Evolutionary conservation across 2,797 vertebrate species (phyloP).

Genomic region (Oreochromis grahami): DNA sequence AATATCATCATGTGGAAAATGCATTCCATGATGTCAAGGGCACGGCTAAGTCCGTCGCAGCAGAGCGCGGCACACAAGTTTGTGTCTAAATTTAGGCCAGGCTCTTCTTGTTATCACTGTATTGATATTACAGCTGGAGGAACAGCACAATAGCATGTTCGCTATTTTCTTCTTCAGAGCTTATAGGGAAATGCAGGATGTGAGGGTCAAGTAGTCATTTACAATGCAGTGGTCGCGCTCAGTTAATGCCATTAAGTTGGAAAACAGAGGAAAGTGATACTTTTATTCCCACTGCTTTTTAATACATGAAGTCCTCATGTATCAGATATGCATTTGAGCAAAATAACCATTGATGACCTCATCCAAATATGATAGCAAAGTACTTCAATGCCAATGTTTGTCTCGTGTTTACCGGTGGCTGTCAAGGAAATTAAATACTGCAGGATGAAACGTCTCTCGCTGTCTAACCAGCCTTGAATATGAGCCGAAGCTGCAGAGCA

Average conservation of each 20-base stretch:
- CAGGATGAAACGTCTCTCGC: conserved; percentile 5
- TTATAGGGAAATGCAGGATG: background rate
- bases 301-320: background rate
- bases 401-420: conserved; percentile 34
- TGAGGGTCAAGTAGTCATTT: conserved; percentile 5
- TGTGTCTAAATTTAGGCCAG: conserved; percentile 65
- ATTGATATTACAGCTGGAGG: conserved; percentile 43
- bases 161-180: conserved; percentile 11
- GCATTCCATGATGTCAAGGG: conserved; percentile 53
- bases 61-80: conserved; percentile 25
- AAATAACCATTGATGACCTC: background rate
- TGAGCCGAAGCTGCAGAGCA: background rate
- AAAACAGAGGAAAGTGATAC: background rate
- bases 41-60: conserved; percentile 41
- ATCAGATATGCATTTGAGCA: background rate
- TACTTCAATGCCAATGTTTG: conserved; percentile 22
- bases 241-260: background rate
- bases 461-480: background rate
- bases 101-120: conserved; percentile 67
- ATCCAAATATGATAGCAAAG: background rate
- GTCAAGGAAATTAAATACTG: conserved; percentile 52
- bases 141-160: conserved; percentile 9
- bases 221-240: background rate
- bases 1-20: conserved; percentile 56
- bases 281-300: background rate